phyloP scores from a whole-genome alignment of 2,113 vertebrate species.

The Ageneiosus marmoratus region DNA sequence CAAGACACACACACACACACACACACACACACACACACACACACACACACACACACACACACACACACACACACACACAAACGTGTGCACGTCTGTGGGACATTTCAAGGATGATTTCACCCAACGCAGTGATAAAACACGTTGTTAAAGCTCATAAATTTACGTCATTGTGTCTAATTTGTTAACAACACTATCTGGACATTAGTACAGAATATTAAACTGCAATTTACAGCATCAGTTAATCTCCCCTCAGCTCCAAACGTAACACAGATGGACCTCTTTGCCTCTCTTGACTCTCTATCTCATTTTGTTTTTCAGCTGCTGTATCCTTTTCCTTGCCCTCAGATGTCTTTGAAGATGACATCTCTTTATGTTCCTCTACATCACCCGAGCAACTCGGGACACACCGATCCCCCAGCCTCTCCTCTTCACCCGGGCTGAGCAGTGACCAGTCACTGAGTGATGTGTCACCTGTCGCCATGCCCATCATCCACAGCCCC shows the following conservation, averaged over 20 bases:
- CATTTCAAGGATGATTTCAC: neutral
- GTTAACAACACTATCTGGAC: neutral
- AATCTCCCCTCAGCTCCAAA: slow-evolving; percentile 34
- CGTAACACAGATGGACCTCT: neutral
- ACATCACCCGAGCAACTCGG: slow-evolving; percentile 69
- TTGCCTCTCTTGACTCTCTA: slow-evolving; percentile 1
- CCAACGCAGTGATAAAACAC: neutral
- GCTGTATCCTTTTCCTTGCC: slow-evolving; percentile 63
- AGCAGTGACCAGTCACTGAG: slow-evolving; percentile 71
- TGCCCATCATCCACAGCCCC: slow-evolving; percentile 60
- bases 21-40: neutral
- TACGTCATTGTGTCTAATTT: neutral
- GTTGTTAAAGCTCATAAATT: neutral
- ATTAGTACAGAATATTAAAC: neutral
- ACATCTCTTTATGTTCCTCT: slow-evolving; percentile 72
- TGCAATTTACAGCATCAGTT: slow-evolving; percentile 58
- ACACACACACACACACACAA: neutral
- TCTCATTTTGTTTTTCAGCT: slow-evolving; percentile 57
- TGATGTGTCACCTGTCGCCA: slow-evolving; percentile 66
- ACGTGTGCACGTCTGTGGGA: neutral
- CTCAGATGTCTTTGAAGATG: slow-evolving; percentile 79
- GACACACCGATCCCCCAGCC: slow-evolving; percentile 64
- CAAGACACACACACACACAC: neutral
- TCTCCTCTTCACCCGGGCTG: slow-evolving; percentile 66
- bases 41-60: neutral